phyloP scores from a whole-genome alignment of 2,888 invertebrate genomes.

The Hypolimnas misippus region DNA sequence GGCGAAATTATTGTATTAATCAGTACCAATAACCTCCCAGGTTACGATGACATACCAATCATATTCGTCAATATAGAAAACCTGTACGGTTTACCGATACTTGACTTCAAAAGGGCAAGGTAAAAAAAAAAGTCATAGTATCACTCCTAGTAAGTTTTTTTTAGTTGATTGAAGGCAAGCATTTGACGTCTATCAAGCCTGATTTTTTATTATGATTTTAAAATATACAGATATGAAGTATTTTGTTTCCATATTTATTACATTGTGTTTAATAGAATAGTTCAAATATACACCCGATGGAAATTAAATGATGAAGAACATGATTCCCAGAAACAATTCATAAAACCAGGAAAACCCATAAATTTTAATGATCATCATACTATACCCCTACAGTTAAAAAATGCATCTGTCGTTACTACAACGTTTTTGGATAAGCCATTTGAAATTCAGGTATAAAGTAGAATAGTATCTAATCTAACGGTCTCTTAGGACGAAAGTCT shows the following conservation, averaged over 20 bases:
- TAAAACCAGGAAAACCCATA: conserved; percentile 33
- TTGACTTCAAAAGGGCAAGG: conserved; percentile 58
- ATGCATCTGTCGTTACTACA: conserved; percentile 30
- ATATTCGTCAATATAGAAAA: conserved; percentile 66
- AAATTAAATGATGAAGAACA: conserved; percentile 38
- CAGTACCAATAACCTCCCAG: conserved; percentile 66
- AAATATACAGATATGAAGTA: too few species aligned
- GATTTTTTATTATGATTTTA: neutral
- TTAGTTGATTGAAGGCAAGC: too few species aligned
- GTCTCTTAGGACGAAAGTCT: too few species aligned
- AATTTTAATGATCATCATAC: conserved; percentile 43
- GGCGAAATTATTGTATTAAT: conserved; percentile 66
- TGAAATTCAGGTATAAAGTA: conserved; percentile 39
- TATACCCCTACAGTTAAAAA: conserved; percentile 32
- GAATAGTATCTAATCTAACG: too few species aligned
- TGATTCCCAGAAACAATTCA: conserved; percentile 34
- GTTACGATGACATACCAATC: conserved; percentile 67
- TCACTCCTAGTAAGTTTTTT: too few species aligned
- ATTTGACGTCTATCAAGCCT: neutral
- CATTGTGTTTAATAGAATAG: conserved; percentile 60
- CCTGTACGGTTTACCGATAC: conserved; percentile 59
- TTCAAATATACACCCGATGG: conserved; percentile 66
- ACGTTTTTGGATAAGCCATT: conserved; percentile 37
- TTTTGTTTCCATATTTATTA: too few species aligned
- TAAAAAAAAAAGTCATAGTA: too few species aligned